Conservation (phyloP, 2,113 vertebrate genomes). For the Telmatochromis sp. region DNA sequence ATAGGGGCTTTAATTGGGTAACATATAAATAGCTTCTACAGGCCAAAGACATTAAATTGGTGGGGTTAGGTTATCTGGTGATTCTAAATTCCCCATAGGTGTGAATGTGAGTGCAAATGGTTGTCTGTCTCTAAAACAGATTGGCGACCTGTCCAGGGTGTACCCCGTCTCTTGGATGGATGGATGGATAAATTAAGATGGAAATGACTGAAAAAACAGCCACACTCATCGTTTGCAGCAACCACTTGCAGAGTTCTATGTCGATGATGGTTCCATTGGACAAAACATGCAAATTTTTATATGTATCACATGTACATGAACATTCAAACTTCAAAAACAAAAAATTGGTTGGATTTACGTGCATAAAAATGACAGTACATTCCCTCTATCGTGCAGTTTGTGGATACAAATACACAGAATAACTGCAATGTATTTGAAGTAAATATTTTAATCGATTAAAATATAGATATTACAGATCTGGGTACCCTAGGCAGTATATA, state of each 20-base stretch:
- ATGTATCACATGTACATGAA: background rate
- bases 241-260: background rate
- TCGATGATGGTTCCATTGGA: background rate
- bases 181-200: background rate
- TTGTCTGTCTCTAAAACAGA: background rate
- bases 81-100: background rate
- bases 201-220: background rate
- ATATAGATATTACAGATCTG: background rate
- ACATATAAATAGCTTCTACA: background rate
- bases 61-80: background rate
- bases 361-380: background rate
- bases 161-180: background rate
- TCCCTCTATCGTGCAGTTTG: fast-evolving
- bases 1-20: background rate
- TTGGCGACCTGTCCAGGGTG: background rate
- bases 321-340: background rate
- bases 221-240: background rate
- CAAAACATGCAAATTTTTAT: background rate
- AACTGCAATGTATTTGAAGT: background rate
- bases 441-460: background rate
- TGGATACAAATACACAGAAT: fast-evolving
- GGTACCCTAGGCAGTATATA: background rate
- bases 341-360: background rate
- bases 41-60: background rate
- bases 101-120: background rate